Conservation (phyloP, 2,888 invertebrate species). For the Eristalinus aeneus region DNA sequence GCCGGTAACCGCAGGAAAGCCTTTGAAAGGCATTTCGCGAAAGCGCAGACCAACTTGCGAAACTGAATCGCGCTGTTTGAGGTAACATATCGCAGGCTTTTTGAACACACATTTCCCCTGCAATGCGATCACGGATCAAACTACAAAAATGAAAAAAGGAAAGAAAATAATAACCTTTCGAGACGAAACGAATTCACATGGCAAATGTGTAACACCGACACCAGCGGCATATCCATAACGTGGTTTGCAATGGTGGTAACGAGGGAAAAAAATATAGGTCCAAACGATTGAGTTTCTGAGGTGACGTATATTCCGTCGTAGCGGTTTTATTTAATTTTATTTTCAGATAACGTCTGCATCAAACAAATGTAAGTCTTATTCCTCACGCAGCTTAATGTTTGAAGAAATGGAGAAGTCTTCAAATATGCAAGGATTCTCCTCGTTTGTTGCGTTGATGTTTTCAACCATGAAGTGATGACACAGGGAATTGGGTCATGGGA, state of each 20-base stretch:
- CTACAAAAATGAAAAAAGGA: neutral
- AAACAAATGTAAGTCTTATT: neutral
- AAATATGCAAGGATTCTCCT: slow-evolving; percentile 26
- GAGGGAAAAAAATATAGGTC: slow-evolving; percentile 45
- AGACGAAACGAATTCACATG: slow-evolving; percentile 3
- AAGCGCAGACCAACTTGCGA: slow-evolving; percentile 26
- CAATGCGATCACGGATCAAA: neutral
- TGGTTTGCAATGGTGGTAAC: slow-evolving; percentile 9
- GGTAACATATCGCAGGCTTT: slow-evolving; percentile 2
- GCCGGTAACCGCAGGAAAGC: slow-evolving; percentile 27
- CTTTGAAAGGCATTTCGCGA: slow-evolving; percentile 14
- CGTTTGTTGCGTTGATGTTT: neutral
- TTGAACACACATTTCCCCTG: slow-evolving; percentile 15
- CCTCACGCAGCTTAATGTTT: neutral
- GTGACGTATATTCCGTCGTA: slow-evolving; percentile 31
- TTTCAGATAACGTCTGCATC: neutral
- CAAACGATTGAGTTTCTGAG: slow-evolving; percentile 61
- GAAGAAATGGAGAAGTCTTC: neutral
- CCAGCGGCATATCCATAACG: neutral
- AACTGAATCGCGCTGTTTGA: slow-evolving; percentile 21
- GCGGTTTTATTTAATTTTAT: neutral
- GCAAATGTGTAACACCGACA: slow-evolving; percentile 14
- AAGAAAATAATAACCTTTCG: neutral
- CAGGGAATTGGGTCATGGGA: slow-evolving; percentile 50
- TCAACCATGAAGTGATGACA: neutral